Evolutionary conservation across 2,888 invertebrate species (phyloP).

Genomic region (Penaeus monodon): DNA sequence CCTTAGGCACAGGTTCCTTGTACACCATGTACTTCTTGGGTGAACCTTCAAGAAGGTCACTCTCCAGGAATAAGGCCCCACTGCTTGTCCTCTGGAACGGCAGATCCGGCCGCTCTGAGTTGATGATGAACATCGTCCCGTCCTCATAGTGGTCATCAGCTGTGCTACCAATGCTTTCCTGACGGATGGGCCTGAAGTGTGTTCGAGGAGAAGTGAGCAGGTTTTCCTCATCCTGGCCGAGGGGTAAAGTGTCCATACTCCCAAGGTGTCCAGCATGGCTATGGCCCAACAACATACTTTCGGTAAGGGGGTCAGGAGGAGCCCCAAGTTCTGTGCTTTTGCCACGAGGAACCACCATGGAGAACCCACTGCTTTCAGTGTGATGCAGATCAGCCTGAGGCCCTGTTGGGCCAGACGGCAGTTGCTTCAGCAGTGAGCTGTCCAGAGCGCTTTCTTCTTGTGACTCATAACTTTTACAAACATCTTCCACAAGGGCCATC

Average conservation of each 20-base stretch:
- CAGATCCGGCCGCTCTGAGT: slow-evolving; percentile 76
- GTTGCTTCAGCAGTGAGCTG: slow-evolving; percentile 24
- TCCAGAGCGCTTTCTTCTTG: slow-evolving; percentile 37
- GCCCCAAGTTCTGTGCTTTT: slow-evolving; percentile 40
- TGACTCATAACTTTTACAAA: slow-evolving; percentile 54
- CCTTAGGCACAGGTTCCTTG: slow-evolving; percentile 68
- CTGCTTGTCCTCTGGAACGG: slow-evolving; percentile 79
- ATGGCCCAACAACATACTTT: slow-evolving; percentile 17
- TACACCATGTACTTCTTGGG: slow-evolving; percentile 71
- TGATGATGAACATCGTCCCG: slow-evolving; percentile 81
- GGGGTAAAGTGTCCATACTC: slow-evolving; percentile 22
- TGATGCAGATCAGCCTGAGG: slow-evolving; percentile 61
- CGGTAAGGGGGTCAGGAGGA: slow-evolving; percentile 18
- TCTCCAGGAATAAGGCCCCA: slow-evolving; percentile 76
- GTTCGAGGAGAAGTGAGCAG: slow-evolving; percentile 78
- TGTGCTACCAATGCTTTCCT: slow-evolving; percentile 68
- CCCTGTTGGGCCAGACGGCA: slow-evolving; percentile 56
- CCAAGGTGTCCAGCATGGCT: background rate
- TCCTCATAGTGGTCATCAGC: slow-evolving; percentile 76
- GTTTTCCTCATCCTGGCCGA: slow-evolving; percentile 57
- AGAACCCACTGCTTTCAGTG: slow-evolving; percentile 59
- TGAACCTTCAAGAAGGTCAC: slow-evolving; percentile 68
- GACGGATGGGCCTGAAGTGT: slow-evolving; percentile 86
- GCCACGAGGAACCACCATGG: slow-evolving; percentile 57
- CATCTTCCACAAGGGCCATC: slow-evolving; percentile 53